Conservation (phyloP, 2,888 invertebrate species). For the Polyommatus iphigenia region DNA sequence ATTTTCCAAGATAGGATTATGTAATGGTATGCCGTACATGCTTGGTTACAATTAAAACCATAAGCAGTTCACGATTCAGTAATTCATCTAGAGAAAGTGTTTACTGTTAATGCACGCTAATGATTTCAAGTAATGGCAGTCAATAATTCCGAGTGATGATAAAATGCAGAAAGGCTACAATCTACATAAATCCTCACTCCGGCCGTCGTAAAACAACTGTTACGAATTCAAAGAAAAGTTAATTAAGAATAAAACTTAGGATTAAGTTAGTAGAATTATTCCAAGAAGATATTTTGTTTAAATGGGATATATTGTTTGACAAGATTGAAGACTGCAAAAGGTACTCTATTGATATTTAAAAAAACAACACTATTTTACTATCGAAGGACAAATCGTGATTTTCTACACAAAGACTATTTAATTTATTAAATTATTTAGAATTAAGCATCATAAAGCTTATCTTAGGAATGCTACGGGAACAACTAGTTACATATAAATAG, state of each 20-base stretch:
- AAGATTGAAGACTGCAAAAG: neutral
- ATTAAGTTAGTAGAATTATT: neutral
- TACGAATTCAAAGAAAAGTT: neutral
- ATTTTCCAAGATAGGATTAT: neutral
- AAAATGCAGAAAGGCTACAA: conserved; percentile 8
- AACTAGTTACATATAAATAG: conserved; percentile 14
- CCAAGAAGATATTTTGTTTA: neutral
- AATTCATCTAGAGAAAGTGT: conserved; percentile 20
- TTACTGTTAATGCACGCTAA: conserved; percentile 10
- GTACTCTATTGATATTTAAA: neutral
- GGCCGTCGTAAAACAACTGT: neutral
- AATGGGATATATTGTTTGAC: too few species aligned
- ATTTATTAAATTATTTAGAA: neutral
- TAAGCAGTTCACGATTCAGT: conserved; percentile 8
- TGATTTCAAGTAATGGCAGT: conserved; percentile 14
- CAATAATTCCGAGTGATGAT: conserved; percentile 20
- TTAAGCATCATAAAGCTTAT: neutral
- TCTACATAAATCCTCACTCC: neutral
- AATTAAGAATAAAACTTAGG: neutral
- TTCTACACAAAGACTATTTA: neutral
- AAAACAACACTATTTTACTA: neutral
- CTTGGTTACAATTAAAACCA: neutral
- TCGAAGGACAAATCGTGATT: neutral
- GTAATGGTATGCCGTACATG: neutral
- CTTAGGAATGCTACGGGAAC: neutral